phyloP scores from a whole-genome alignment of 2,888 invertebrate genomes.

The Clunio marinus region DNA sequence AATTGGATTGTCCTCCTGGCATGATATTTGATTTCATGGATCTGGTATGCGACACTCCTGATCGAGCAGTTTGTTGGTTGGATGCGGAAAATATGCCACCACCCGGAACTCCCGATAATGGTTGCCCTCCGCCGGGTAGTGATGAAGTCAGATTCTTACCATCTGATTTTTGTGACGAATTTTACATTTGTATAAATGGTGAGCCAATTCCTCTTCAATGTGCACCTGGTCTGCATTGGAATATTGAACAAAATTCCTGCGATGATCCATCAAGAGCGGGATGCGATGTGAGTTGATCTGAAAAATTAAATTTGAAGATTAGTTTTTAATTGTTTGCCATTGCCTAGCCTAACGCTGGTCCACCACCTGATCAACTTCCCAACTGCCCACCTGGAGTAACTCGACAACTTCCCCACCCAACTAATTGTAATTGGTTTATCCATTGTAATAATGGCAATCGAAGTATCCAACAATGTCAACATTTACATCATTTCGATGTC shows the following conservation, averaged over 20 bases:
- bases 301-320: neutral
- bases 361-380: neutral
- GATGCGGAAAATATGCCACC: neutral
- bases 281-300: slow-evolving; percentile 9
- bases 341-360: neutral
- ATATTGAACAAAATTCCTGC: neutral
- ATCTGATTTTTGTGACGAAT: neutral
- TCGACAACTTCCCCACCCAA: slow-evolving; percentile 12
- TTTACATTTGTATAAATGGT: slow-evolving; percentile 14
- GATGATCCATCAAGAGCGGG: slow-evolving; percentile 23
- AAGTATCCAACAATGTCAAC: slow-evolving; percentile 13
- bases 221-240: slow-evolving; percentile 25
- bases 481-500: slow-evolving; percentile 31
- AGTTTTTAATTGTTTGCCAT: neutral
- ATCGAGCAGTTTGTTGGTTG: neutral
- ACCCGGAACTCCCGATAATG: neutral
- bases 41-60: neutral
- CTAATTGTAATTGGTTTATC: slow-evolving; percentile 21
- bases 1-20: neutral
- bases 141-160: neutral
- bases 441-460: slow-evolving; percentile 15
- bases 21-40: neutral
- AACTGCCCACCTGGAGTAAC: neutral
- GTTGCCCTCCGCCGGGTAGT: slow-evolving; percentile 15
- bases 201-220: neutral